Conservation (phyloP, 2,113 vertebrate genomes). For the Sapayoa aenigma region DNA sequence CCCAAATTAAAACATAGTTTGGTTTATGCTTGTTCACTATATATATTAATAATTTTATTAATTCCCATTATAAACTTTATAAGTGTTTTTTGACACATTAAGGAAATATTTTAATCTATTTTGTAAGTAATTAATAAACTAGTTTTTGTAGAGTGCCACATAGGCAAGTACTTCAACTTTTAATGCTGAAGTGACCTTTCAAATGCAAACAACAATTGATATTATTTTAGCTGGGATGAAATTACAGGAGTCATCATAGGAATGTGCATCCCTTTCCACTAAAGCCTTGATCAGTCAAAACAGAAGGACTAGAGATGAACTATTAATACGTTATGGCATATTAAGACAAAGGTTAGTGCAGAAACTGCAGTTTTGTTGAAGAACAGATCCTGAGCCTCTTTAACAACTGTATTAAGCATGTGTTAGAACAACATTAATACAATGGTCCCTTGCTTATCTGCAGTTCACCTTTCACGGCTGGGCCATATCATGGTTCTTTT, state of each 20-base stretch:
- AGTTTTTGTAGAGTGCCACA: fast-evolving
- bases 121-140: neutral
- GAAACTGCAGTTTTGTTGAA: neutral
- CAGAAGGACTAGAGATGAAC: neutral
- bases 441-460: too few relatives aligned
- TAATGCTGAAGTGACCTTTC: neutral
- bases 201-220: neutral
- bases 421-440: neutral
- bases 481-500: too few relatives aligned
- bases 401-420: neutral
- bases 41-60: neutral
- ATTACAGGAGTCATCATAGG: neutral
- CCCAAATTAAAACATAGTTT: neutral
- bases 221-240: neutral
- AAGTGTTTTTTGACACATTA: neutral
- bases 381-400: neutral
- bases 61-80: neutral
- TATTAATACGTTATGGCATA: neutral
- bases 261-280: neutral
- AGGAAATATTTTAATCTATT: neutral
- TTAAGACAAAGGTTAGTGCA: neutral
- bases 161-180: neutral
- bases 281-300: neutral
- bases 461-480: too few relatives aligned
- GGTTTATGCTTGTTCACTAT: neutral